phyloP scores from a whole-genome alignment of 2,888 invertebrate genomes.

The Eristalis pertinax region DNA sequence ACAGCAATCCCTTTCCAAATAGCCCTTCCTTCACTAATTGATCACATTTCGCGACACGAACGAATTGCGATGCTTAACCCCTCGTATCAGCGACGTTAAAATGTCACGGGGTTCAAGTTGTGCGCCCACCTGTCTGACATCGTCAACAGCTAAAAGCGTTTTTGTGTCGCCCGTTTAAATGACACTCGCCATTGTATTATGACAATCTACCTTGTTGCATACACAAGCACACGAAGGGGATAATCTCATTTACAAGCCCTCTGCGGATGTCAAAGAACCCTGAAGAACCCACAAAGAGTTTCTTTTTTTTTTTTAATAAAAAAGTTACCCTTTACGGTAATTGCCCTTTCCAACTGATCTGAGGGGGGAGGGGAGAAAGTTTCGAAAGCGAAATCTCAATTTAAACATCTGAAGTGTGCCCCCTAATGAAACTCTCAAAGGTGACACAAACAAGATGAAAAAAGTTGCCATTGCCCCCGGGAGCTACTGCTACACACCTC shows the following conservation, averaged over 20 bases:
- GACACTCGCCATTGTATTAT: background rate
- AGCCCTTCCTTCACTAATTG: background rate
- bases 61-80: background rate
- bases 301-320: too few species aligned
- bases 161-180: background rate
- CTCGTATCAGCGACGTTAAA: background rate
- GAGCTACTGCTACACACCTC: background rate
- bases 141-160: too few species aligned
- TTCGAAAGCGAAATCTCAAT: slow-evolving; percentile 1
- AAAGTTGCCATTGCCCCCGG: background rate
- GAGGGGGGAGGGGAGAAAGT: background rate
- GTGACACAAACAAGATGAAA: background rate
- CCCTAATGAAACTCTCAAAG: slow-evolving; percentile 4
- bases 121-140: background rate
- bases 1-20: too few species aligned
- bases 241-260: background rate
- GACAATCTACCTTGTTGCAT: background rate
- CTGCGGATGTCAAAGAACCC: background rate
- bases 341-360: background rate
- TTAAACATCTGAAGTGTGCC: background rate
- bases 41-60: background rate
- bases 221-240: background rate
- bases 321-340: background rate
- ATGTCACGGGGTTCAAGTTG: too few species aligned
- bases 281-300: background rate